Evolutionary conservation across 1,140 invertebrate genomes (phyloP), one percentile per base, ranked within the genome.

Genomic region (Pissodes strobi): DNA sequence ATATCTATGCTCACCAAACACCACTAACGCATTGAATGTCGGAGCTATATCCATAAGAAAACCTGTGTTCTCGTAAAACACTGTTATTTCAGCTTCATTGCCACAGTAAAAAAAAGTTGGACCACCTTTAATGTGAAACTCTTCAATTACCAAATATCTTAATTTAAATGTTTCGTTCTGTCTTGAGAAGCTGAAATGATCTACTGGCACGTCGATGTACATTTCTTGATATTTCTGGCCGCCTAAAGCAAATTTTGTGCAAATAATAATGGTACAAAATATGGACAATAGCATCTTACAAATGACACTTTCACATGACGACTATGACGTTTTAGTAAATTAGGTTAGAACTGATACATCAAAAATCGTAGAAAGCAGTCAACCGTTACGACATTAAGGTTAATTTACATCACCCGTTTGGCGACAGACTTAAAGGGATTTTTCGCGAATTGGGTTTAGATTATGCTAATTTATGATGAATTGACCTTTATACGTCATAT

Each of bases 81-180:
- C 79, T 74, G 92, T 88, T 65, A 99, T 96, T 69, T 88, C 85
- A 57, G 95, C 97, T 83, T 99, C 97, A 83, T 99, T 99, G 67
- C 97, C 97, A n/a, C 95, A 94, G 74, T 99, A 99, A 75, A 98
- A 96, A 76, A 98, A 95, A 67, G 97, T 93, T 0, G 95, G 93
- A 37, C 85, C 82, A 25, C 83, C 76, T 51, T 78, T 73, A 46
- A 86, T 78, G 85, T 88, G 89, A 76, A 84, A 85, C 1, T 87
- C 84, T 65, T 92, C 87, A 72, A 93, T 92, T 49, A 90, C 78
- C 25, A 98, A 79, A 79, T 95, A 97, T 66, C 91, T 82, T 70
- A 94, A 81, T 63, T 88, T 81, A 76, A 93, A 97, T 0, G 84
- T 90, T 52, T 86, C 83, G 64, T 86, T 85, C 53, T 85, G 83